Conservation (phyloP, 2,797 vertebrate species). For the Rhadinocentrus ornatus region DNA sequence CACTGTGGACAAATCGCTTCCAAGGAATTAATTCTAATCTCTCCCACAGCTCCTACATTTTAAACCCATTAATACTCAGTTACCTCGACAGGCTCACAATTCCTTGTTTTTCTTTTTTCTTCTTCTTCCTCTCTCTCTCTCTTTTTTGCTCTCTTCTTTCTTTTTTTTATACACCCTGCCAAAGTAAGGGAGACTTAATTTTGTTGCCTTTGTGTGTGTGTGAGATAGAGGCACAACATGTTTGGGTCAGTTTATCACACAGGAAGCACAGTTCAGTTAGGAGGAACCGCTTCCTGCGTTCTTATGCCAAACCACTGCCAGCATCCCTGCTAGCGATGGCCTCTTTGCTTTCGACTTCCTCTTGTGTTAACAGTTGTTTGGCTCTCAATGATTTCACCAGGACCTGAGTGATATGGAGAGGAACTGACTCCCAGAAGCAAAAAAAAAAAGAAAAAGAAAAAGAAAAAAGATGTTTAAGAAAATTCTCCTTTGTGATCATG, state of each 20-base stretch:
- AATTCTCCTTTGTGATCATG: not conserved
- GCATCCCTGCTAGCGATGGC: constrained; percentile 58
- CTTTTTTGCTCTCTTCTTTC: not conserved
- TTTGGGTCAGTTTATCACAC: constrained; percentile 78
- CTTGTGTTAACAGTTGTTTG: constrained; percentile 43
- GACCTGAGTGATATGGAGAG: constrained; percentile 7
- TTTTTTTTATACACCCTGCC: constrained; percentile 7
- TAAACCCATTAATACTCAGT: constrained; percentile 44
- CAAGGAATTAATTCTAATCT: constrained; percentile 30
- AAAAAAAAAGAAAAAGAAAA: not conserved
- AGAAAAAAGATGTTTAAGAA: too few species aligned
- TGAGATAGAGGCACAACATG: constrained; percentile 45
- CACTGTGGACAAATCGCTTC: constrained; percentile 21
- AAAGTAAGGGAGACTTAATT: constrained; percentile 17
- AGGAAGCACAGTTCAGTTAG: constrained; percentile 79
- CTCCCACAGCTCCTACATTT: constrained; percentile 20
- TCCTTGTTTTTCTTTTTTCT: not conserved
- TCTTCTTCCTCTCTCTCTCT: not conserved
- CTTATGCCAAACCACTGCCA: constrained; percentile 64
- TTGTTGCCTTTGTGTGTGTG: constrained; percentile 15
- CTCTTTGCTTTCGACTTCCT: constrained; percentile 59
- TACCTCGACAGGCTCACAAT: not conserved
- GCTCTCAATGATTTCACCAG: constrained; percentile 19
- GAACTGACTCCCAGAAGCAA: constrained; percentile 1
- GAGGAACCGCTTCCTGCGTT: constrained; percentile 76